Conservation (phyloP, 2,888 invertebrate genomes). For the Liodrosophila aerea region DNA sequence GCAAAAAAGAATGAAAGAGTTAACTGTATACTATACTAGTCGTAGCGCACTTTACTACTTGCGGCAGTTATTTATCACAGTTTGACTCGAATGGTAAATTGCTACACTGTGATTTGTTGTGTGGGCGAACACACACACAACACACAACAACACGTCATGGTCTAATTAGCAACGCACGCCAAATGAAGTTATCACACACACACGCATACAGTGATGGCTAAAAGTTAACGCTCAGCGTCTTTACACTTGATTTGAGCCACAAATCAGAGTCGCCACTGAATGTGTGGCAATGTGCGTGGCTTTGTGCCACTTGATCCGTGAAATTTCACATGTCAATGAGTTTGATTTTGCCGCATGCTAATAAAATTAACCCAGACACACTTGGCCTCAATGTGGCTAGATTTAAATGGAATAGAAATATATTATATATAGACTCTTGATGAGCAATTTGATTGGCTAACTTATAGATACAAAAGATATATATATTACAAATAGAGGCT, state of each 20-base stretch:
- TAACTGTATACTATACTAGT: constrained; percentile 7
- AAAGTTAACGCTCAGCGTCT: constrained; percentile 59
- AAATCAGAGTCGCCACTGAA: constrained; percentile 22
- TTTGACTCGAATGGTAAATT: constrained; percentile 23
- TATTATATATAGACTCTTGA: not conserved
- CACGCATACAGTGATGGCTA: constrained; percentile 31
- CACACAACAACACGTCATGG: constrained; percentile 55
- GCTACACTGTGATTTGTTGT: constrained; percentile 58
- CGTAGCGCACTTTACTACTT: constrained; percentile 8
- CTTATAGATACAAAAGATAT: no score
- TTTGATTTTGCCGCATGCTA: constrained; percentile 31
- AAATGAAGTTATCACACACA: constrained; percentile 52
- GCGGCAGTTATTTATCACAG: constrained; percentile 53
- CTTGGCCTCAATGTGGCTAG: constrained; percentile 5
- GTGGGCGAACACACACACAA: no score
- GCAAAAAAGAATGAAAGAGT: constrained; percentile 40
- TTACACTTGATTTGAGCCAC: constrained; percentile 57
- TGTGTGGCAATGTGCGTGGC: constrained; percentile 12
- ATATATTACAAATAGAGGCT: no score
- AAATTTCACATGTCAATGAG: constrained; percentile 69
- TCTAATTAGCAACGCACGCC: constrained; percentile 58
- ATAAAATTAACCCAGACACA: constrained; percentile 34
- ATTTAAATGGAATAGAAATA: not conserved
- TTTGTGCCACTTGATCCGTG: constrained; percentile 58
- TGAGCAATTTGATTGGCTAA: no score